Conservation (phyloP, 2,113 vertebrate genomes). For the Syngnathus scovelli region DNA sequence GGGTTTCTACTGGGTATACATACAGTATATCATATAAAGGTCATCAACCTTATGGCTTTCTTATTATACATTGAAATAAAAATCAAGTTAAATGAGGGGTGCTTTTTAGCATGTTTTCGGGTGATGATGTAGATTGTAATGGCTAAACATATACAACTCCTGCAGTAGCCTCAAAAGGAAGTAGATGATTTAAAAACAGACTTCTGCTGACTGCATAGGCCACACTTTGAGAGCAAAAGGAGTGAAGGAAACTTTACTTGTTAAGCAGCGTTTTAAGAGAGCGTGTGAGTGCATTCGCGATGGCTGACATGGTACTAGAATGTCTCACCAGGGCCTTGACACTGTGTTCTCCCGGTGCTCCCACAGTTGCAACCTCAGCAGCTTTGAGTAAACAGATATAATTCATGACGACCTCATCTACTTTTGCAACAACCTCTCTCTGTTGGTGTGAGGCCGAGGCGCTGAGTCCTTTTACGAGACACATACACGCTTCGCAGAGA, state of each 20-base stretch:
- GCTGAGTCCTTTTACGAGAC: constrained; percentile 85
- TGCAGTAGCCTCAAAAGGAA: constrained; percentile 21
- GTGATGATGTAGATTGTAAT: constrained; percentile 8
- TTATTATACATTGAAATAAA: constrained; percentile 76
- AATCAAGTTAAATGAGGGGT: constrained; percentile 72
- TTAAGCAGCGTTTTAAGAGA: constrained; percentile 98
- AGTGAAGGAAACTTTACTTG: constrained; percentile 73
- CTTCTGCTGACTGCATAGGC: constrained; percentile 46
- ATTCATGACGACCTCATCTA: constrained; percentile 93
- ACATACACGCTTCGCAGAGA: constrained; percentile 94
- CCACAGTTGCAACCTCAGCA: constrained; percentile 83
- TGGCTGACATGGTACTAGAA: constrained; percentile 92
- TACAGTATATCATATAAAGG: constrained; percentile 65
- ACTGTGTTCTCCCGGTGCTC: constrained; percentile 79
- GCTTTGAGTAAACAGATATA: constrained; percentile 94
- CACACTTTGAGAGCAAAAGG: constrained; percentile 45
- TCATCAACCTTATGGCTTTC: constrained; percentile 89
- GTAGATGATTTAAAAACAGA: constrained; percentile 50
- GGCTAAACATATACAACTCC: constrained; percentile 35
- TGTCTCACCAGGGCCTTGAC: constrained; percentile 88
- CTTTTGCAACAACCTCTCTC: constrained; percentile 90
- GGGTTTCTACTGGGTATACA: constrained; percentile 67
- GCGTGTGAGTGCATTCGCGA: constrained; percentile 95
- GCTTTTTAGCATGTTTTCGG: constrained; percentile 46
- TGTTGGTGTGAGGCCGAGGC: constrained; percentile 79